Evolutionary conservation across 2,888 invertebrate species (phyloP), one percentile per base, ranked within the genome.

Genomic region (Selenia dentaria): DNA sequence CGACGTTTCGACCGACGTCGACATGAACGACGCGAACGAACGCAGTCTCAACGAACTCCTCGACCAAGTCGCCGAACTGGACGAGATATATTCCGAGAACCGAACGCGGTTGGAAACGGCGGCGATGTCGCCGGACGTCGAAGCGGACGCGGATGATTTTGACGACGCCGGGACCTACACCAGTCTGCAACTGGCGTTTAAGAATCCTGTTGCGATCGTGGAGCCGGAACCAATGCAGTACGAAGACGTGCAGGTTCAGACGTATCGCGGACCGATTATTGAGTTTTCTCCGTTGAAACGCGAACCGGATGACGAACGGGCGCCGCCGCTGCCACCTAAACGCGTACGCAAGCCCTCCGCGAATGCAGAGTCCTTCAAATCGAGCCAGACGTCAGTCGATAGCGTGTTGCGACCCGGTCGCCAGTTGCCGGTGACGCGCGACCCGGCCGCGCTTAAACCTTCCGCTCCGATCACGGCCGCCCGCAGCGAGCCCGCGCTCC

Each of bases 141-240:
- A 64, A 27, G 77, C 85, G 6, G 83, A 91, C 74, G 94, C 94
- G 29, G 94, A 94, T 27, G 93, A 93, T 26, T 95, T 95, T 54
- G 94, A 95, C 66, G 96, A 96, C 64, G 92, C 94, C 20, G 94
- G 95, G 46, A 96, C 96, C 0, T 97, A 97, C 67, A 95, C 96
- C 0, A 96, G 96, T 69, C 83, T 97, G 38, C 97, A 97, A 70
- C 91, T 96, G 69, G 97, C 97, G 0, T 96, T 96, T 85, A 96
- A 94, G 76, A 96, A 97, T 79, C 96, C 96, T 0, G 85, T 96
- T 1, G 87, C 92, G 13, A 92, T 95, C 47, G 62, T 82, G 26
- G 91, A 91, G 35, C 76, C 85, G 0, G 80, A 81, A n/a, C 80
- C 86, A 0, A 74, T 79, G 33, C 86, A 92, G 18, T 93, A 93